These are phyloP conservation scores for Tridacna gigas DNA, from an alignment of 2,888 invertebrate genomes.

Conservation along the genomic window DNA sequence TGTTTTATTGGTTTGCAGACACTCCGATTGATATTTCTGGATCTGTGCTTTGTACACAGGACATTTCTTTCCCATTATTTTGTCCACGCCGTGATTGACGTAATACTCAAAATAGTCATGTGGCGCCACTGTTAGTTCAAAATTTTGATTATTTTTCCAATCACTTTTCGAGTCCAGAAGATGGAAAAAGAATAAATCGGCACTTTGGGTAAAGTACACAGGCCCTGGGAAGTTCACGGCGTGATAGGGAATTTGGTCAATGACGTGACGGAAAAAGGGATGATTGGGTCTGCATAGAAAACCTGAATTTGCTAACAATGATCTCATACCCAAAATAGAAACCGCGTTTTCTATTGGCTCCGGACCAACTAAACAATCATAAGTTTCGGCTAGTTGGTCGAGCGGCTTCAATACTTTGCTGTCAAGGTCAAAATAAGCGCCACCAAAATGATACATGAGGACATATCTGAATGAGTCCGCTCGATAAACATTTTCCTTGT, in stretches of 20 bases:
- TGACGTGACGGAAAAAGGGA: constrained; percentile 73
- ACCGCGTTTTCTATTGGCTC: constrained; percentile 77
- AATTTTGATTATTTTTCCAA: background rate
- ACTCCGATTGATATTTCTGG: background rate
- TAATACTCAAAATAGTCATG: constrained; percentile 11
- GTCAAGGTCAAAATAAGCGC: constrained; percentile 80
- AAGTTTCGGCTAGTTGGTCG: constrained; percentile 65
- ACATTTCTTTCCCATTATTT: background rate
- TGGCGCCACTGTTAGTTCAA: constrained; percentile 10
- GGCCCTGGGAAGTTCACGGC: background rate
- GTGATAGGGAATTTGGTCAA: constrained; percentile 33
- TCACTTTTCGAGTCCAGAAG: background rate
- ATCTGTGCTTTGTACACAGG: background rate
- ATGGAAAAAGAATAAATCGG: background rate
- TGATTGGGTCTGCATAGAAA: constrained; percentile 73
- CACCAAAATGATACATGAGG: constrained; percentile 79
- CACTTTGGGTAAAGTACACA: background rate
- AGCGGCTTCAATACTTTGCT: constrained; percentile 76
- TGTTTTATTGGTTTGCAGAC: background rate
- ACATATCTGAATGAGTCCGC: constrained; percentile 78
- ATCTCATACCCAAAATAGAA: constrained; percentile 69
- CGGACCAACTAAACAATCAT: constrained; percentile 73
- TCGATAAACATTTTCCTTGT: constrained; percentile 71
- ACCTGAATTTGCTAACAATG: constrained; percentile 74
- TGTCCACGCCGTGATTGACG: background rate